phyloP scores from a whole-genome alignment of 1,140 invertebrate species.

The Drosophila kurseongensis region DNA sequence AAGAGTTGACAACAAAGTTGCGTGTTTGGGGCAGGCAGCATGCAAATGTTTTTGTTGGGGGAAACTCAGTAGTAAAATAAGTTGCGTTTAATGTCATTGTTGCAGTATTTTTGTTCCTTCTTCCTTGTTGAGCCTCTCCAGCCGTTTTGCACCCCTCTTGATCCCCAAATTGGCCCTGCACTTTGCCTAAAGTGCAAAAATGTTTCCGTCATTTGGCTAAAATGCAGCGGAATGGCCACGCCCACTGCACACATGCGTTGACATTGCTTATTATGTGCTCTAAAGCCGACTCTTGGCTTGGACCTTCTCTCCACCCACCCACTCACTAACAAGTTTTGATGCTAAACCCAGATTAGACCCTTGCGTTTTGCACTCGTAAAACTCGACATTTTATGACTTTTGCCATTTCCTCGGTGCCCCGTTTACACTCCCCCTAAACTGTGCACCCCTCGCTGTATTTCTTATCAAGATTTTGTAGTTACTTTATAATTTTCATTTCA shows the following conservation, averaged over 20 bases:
- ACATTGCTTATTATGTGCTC: conserved; percentile 75
- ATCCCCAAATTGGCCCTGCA: conserved; percentile 56
- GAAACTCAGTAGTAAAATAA: conserved; percentile 56
- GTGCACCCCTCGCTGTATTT: conserved; percentile 34
- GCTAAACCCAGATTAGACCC: conserved; percentile 81
- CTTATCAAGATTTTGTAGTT: conserved; percentile 83
- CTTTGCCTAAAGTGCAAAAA: conserved; percentile 81
- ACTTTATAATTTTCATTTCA: conserved; percentile 81
- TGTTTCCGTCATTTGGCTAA: conserved; percentile 71
- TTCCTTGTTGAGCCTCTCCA: conserved; percentile 6
- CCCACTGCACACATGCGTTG: conserved; percentile 66
- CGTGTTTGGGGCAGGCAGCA: conserved; percentile 43
- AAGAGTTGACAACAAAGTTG: conserved; percentile 57
- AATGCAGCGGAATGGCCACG: conserved; percentile 46
- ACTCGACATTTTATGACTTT: conserved; percentile 82
- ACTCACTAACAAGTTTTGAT: conserved; percentile 77
- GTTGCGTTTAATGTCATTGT: conserved; percentile 82
- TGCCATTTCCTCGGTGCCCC: conserved; percentile 70
- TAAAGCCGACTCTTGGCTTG: conserved; percentile 28
- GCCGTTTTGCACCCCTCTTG: conserved; percentile 1
- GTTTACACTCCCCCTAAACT: conserved; percentile 15
- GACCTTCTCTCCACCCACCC: neutral
- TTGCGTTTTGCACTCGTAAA: conserved; percentile 83
- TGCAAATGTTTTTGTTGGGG: conserved; percentile 58
- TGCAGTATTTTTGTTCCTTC: conserved; percentile 71